A percentile compares a stretch with the other conserved stretches of the same genome.
phyloP scores from a whole-genome alignment of 2,113 vertebrate species.

The Oncorhynchus tshawytscha region DNA sequence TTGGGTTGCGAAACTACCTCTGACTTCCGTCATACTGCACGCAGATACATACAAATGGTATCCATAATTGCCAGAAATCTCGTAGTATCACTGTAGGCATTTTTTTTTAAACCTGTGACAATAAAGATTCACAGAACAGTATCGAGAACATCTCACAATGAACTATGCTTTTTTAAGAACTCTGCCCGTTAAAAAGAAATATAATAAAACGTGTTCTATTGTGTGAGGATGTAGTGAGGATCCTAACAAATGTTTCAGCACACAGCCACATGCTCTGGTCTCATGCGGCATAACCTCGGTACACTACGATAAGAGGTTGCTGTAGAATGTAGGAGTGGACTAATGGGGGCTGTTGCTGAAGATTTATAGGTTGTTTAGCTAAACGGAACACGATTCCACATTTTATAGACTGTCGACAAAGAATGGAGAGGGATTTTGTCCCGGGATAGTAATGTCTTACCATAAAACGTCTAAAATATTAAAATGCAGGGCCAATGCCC shows the following conservation, averaged over 20 bases:
- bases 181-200: background rate
- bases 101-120: background rate
- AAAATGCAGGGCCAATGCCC: constrained; percentile 4
- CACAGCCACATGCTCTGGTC: background rate
- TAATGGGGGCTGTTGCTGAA: background rate
- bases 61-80: too few species aligned
- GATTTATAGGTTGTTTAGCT: background rate
- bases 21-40: too few species aligned
- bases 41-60: too few species aligned
- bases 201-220: background rate
- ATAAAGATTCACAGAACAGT: background rate
- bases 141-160: background rate
- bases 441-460: background rate
- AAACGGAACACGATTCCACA: background rate
- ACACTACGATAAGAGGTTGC: background rate
- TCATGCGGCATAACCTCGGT: background rate
- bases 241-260: background rate
- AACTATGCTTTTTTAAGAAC: background rate
- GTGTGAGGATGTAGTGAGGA: background rate
- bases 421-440: background rate
- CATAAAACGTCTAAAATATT: constrained; percentile 19
- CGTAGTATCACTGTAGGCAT: too few species aligned
- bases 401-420: background rate
- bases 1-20: too few species aligned
- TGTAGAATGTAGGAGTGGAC: background rate